Conservation (phyloP, 2,888 invertebrate species). For the Chaetoderma sp. region DNA sequence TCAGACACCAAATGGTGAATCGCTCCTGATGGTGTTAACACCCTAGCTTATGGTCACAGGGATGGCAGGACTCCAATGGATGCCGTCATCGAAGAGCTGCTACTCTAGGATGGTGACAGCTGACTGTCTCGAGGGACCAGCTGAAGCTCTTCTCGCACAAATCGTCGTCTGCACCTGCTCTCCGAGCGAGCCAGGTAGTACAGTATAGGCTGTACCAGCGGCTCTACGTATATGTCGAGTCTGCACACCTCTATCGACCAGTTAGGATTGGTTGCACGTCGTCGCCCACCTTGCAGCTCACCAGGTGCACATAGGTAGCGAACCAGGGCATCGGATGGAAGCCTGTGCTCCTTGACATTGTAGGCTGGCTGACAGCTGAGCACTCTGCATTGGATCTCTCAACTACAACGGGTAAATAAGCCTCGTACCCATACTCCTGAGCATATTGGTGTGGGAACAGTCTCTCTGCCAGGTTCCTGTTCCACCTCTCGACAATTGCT, state of each 20-base stretch:
- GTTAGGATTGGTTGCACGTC: constrained; percentile 16
- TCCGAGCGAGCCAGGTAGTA: constrained; percentile 11
- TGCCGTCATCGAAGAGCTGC: no score
- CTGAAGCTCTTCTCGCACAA: constrained; percentile 20
- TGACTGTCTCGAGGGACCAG: constrained; percentile 15
- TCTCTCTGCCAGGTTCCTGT: no score
- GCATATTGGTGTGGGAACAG: no score
- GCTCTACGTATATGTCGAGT: neutral
- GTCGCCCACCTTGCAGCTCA: constrained; percentile 18
- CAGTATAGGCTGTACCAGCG: constrained; percentile 12
- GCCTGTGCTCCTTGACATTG: neutral
- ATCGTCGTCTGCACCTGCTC: constrained; percentile 8
- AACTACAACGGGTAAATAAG: no score
- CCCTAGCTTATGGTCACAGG: no score
- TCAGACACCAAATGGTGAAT: no score
- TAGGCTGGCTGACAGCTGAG: no score
- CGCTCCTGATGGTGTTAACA: no score
- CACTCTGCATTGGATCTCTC: no score
- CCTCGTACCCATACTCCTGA: no score
- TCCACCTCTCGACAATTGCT: no score
- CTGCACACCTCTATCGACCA: constrained; percentile 16
- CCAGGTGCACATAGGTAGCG: neutral
- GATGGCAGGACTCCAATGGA: no score
- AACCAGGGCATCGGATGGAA: neutral
- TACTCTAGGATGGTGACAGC: constrained; percentile 18